Percentiles rank a stretch among this genome's conserved stretches.
These are phyloP conservation scores for Mastacembelus armatus DNA, from an alignment of 2,797 vertebrate species.

Conservation along the genomic window DNA sequence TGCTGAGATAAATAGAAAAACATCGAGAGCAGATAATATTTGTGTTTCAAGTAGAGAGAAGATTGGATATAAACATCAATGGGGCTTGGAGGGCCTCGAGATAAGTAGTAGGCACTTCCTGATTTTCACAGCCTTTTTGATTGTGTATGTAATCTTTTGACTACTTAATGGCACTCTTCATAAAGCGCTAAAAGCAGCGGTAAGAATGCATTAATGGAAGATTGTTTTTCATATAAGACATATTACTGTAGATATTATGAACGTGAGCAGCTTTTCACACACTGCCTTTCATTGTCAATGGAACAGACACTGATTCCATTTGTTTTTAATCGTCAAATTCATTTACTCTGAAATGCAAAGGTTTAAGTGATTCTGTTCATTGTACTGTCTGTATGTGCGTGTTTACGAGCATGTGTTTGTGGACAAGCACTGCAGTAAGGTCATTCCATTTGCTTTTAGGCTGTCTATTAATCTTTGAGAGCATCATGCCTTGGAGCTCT, in stretches of 20 bases:
- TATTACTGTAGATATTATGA: not conserved
- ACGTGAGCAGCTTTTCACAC: not conserved
- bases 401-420: not conserved
- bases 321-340: conserved; percentile 12
- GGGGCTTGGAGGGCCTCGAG: conserved; percentile 8
- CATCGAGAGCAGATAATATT: conserved; percentile 12
- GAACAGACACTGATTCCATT: conserved; percentile 22
- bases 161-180: not conserved
- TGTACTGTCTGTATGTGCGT: not conserved
- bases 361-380: conserved; percentile 30
- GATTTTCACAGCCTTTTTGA: conserved; percentile 8
- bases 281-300: conserved; percentile 8
- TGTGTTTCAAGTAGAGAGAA: conserved; percentile 5
- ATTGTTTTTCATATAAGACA: conserved; percentile 5
- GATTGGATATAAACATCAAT: conserved; percentile 10
- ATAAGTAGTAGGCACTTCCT: conserved; percentile 7
- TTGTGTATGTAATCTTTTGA: conserved; percentile 13
- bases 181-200: no score
- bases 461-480: conserved; percentile 57
- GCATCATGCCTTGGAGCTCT: conserved; percentile 12
- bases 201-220: no score
- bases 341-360: conserved; percentile 19
- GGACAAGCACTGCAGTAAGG: conserved; percentile 28
- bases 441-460: conserved; percentile 50
- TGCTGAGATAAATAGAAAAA: conserved; percentile 7